phyloP scores from a whole-genome alignment of 2,797 vertebrate genomes.

The Choloepus didactylus region DNA sequence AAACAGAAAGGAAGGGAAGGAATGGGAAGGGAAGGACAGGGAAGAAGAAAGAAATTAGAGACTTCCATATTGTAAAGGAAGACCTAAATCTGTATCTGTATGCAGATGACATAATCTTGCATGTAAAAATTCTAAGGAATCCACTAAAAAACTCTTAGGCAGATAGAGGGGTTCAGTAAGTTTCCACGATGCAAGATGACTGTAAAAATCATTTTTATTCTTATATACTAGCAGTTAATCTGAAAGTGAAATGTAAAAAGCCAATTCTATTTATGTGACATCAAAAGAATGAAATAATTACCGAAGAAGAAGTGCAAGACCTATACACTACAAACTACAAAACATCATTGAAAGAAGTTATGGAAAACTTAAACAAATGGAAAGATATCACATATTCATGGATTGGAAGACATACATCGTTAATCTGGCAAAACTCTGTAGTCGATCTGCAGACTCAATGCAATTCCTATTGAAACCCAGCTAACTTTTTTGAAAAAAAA shows the following conservation, averaged over 20 bases:
- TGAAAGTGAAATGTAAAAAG: slow-evolving; percentile 8
- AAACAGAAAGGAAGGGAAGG: background rate
- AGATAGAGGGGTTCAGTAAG: background rate
- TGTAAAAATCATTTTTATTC: background rate
- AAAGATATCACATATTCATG: background rate
- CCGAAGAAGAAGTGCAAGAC: background rate
- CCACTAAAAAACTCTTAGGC: background rate
- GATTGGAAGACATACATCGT: background rate
- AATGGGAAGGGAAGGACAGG: background rate
- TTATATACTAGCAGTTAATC: background rate
- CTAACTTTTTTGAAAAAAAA: background rate
- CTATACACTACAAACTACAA: background rate
- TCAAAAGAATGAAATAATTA: background rate
- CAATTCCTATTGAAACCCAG: background rate
- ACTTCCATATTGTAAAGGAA: too few species aligned
- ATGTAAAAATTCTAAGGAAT: background rate
- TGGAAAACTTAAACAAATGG: background rate
- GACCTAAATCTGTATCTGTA: too few species aligned
- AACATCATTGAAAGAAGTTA: background rate
- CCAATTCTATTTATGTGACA: background rate
- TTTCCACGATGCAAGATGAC: background rate
- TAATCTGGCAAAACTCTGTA: background rate
- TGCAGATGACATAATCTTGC: too few species aligned
- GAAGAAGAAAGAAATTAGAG: too few species aligned
- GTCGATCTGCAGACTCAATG: background rate